Evolutionary conservation across 2,797 vertebrate species (phyloP).

Genomic region (Lepilemur ruficaudatus): DNA sequence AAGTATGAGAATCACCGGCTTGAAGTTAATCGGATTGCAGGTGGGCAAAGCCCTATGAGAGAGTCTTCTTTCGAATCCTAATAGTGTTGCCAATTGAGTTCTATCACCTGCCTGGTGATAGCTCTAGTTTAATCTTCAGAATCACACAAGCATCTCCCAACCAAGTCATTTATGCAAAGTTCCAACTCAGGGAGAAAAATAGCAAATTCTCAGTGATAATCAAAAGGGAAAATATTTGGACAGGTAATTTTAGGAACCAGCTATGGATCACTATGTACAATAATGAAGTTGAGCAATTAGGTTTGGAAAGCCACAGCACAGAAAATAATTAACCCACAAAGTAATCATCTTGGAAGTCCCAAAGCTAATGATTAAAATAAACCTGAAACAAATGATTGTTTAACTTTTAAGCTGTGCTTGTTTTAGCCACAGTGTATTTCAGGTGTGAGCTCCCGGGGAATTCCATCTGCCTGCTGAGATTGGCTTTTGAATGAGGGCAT

Average conservation of each 20-base stretch:
- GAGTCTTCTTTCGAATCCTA: background rate
- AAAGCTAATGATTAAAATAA: constrained; percentile 73
- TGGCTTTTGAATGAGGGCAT: constrained; percentile 26
- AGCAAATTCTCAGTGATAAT: constrained; percentile 59
- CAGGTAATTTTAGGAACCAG: constrained; percentile 63
- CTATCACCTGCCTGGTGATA: background rate
- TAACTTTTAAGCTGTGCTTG: constrained; percentile 75
- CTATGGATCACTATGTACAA: constrained; percentile 34
- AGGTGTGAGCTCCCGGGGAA: constrained; percentile 65
- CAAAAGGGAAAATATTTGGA: constrained; percentile 76
- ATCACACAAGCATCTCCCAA: background rate
- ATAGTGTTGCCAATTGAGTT: background rate
- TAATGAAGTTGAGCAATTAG: constrained; percentile 58
- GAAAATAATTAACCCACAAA: constrained; percentile 62
- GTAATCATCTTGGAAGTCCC: constrained; percentile 76
- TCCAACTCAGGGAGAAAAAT: constrained; percentile 56
- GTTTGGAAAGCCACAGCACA: constrained; percentile 58
- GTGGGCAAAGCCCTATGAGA: background rate
- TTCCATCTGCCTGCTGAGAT: constrained; percentile 65
- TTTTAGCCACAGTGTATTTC: constrained; percentile 71
- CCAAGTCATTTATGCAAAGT: constrained; percentile 46
- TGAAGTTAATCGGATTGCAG: constrained; percentile 22
- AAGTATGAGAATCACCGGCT: background rate
- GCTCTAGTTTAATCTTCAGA: constrained; percentile 26
- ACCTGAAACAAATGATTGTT: constrained; percentile 76